Conservation (phyloP, 92 coral and sea anemone species). For the Pocillopora meandrina region DNA sequence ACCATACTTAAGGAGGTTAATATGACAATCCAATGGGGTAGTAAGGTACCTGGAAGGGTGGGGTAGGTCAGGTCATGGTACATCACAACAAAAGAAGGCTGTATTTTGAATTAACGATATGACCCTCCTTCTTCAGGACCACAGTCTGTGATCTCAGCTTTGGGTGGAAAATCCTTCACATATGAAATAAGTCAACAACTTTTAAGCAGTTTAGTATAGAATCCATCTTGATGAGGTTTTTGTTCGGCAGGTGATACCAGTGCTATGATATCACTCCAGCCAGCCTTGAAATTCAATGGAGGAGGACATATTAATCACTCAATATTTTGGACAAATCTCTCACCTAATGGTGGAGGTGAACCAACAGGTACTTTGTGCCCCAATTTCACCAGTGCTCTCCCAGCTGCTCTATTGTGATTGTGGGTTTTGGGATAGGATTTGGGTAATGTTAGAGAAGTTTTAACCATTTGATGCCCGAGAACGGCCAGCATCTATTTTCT, state of each 20-base stretch:
- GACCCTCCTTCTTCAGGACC: too few species aligned
- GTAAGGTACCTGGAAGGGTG: too few species aligned
- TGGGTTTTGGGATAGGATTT: background rate
- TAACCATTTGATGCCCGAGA: too few species aligned
- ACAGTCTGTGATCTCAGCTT: too few species aligned
- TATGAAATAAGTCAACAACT: too few species aligned
- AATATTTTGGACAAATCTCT: conserved; percentile 95
- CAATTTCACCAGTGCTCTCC: background rate
- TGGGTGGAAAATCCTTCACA: too few species aligned
- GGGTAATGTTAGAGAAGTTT: background rate
- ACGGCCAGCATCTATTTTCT: too few species aligned
- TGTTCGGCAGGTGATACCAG: conserved; percentile 67
- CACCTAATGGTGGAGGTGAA: conserved; percentile 94
- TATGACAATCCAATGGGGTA: too few species aligned
- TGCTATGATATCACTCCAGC: conserved; percentile 82
- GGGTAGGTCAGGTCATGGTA: too few species aligned
- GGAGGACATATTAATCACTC: conserved; percentile 94
- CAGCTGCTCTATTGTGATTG: background rate
- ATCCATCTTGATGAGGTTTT: background rate
- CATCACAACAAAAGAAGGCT: too few species aligned
- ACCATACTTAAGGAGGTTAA: too few species aligned
- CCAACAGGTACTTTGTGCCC: conserved; percentile 72
- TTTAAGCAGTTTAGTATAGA: background rate
- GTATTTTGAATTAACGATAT: too few species aligned
- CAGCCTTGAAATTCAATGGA: conserved; percentile 94